Evolutionary conservation across 2,888 invertebrate species (phyloP), one percentile per base, ranked within the genome.

Genomic region (Seira musarum): DNA sequence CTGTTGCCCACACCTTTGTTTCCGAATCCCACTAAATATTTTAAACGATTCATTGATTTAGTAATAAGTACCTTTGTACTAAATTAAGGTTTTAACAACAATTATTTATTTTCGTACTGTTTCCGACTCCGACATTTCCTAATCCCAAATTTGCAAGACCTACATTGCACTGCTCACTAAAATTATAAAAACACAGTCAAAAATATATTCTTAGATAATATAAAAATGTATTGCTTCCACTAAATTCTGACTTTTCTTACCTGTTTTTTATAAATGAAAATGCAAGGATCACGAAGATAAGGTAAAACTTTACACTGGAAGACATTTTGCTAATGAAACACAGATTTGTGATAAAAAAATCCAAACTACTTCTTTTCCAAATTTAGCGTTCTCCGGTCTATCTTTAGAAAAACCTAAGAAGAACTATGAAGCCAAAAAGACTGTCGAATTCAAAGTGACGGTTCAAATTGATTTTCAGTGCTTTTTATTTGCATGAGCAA

Each of bases 111-210:
- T n/a, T n/a, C n/a, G n/a, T 72, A 72, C 49, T 64, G 64, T 69
- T 77, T 63, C 76, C 76, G 30, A 77, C 49, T 13, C 76, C 76
- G 10, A 77, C 53, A 53, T 77, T 77, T 40, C 76, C 69, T 2
- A 77, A 19, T 49, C 76, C 76, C 1, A 77, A n/a, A 64, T 77
- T 77, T 35, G 64, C 76, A 24, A 77, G n/a, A 15, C 76, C 76
- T 8, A 64, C 46, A 24, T 77, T 77, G 63, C 75, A 75, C 15
- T 67, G 49, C 57, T 63, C 46, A 49, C 75, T 75, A n/a, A n/a
- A 74, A 73, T n/a, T n/a, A n/a, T n/a, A n/a, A n/a, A n/a, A n/a
- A n/a, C n/a, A n/a, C n/a, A n/a, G 30, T 30, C 30, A 30, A 30
- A 30, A 30, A 5, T 30, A 30, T n/a, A n/a, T n/a, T n/a, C n/a